Conservation (phyloP, 2,888 invertebrate genomes). For the Orthosia incerta region DNA sequence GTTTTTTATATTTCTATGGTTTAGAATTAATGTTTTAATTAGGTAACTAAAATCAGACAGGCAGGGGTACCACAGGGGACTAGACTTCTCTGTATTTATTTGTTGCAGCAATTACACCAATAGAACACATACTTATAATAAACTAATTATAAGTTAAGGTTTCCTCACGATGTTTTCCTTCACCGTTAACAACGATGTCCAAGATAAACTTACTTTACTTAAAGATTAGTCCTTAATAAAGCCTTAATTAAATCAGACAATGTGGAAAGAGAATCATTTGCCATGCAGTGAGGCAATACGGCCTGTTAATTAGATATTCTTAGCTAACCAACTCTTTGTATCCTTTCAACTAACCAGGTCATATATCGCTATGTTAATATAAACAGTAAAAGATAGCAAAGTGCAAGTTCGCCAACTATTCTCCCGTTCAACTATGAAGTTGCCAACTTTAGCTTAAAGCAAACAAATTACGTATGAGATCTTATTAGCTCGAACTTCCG, state of each 20-base stretch:
- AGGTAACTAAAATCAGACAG: not conserved
- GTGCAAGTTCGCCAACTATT: conserved; percentile 42
- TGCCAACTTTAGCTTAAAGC: conserved; percentile 42
- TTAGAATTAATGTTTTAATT: not conserved
- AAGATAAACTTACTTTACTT: too few relatives aligned
- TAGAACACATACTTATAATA: too few relatives aligned
- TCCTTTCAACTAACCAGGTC: conserved; percentile 25
- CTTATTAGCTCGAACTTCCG: conserved; percentile 40
- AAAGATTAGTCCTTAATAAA: not conserved
- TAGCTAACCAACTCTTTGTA: not conserved
- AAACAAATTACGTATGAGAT: conserved; percentile 55
- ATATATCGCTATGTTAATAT: conserved; percentile 21
- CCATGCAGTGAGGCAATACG: not conserved
- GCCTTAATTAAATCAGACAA: not conserved
- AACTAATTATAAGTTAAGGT: too few relatives aligned
- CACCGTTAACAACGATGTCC: too few relatives aligned
- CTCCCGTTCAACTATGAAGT: conserved; percentile 39
- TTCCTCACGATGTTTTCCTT: too few relatives aligned
- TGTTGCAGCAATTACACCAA: too few relatives aligned
- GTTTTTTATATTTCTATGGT: too few relatives aligned
- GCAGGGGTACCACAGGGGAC: not conserved
- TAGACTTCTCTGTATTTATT: not conserved
- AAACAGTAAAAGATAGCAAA: conserved; percentile 43
- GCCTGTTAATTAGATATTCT: not conserved
- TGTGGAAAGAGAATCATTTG: not conserved